Percentiles rank a stretch among this genome's conserved stretches.
phyloP scores from a whole-genome alignment of 2,888 invertebrate species.

The Carcina quercana region DNA sequence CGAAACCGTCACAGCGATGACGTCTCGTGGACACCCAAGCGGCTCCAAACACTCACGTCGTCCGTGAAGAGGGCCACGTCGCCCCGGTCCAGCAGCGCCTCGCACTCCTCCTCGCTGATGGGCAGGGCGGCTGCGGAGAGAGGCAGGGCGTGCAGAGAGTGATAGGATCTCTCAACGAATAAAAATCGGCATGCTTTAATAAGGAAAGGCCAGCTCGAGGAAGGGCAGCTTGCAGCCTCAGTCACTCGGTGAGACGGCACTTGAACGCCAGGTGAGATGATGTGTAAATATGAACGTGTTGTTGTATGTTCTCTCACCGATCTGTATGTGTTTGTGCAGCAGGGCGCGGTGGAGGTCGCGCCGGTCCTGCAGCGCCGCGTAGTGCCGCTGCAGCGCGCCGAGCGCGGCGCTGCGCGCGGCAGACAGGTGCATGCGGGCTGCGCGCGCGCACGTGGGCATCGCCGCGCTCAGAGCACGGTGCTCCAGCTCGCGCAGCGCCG shows the following conservation, averaged over 20 bases:
- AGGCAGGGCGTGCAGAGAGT: no score
- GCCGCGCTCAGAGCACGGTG: constrained; percentile 23
- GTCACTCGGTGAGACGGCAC: no score
- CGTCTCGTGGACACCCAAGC: neutral
- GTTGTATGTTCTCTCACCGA: constrained; percentile 71
- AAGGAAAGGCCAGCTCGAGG: no score
- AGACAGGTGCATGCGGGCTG: constrained; percentile 54
- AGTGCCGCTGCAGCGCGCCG: constrained; percentile 67
- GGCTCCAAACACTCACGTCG: constrained; percentile 42
- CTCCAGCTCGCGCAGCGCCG: constrained; percentile 69
- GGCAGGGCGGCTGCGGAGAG: constrained; percentile 48
- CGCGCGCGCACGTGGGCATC: constrained; percentile 10
- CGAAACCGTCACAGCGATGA: neutral
- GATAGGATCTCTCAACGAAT: no score
- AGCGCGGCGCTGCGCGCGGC: constrained; percentile 60
- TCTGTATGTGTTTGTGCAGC: constrained; percentile 71
- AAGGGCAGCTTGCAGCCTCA: no score
- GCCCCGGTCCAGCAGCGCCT: constrained; percentile 53
- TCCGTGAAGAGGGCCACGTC: constrained; percentile 61
- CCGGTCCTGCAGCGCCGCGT: constrained; percentile 64
- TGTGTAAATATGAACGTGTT: no score
- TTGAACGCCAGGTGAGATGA: no score
- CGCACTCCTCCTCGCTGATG: constrained; percentile 63
- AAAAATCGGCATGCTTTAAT: neutral
- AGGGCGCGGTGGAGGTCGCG: constrained; percentile 66